Percentiles rank a stretch among this genome's conserved stretches.
Evolutionary conservation across 2,888 invertebrate species (phyloP).

Genomic region (Harmothoe impar): DNA sequence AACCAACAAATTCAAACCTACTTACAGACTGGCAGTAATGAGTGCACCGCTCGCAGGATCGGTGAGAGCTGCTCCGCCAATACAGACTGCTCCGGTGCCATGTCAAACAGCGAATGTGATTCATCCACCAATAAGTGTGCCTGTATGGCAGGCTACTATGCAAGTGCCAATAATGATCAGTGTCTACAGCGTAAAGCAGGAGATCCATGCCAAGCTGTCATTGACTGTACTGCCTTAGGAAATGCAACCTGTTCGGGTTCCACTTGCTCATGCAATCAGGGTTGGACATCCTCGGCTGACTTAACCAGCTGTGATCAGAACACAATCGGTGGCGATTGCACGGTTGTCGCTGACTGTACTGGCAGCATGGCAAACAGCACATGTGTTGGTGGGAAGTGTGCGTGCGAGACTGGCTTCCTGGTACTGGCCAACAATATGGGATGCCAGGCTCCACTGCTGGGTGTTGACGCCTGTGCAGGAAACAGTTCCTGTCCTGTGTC

Average conservation of each 20-base stretch:
- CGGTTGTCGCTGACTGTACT: neutral
- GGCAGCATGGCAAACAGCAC: constrained; percentile 34
- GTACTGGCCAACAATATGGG: neutral
- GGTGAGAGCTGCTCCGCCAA: neutral
- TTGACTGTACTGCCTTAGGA: neutral
- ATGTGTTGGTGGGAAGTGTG: neutral
- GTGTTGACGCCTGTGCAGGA: neutral
- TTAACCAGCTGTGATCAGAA: neutral
- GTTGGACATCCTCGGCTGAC: constrained; percentile 4
- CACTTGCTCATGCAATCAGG: constrained; percentile 2
- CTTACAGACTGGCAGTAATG: neutral
- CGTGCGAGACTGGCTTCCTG: neutral
- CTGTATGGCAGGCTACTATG: neutral
- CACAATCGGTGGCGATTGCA: neutral
- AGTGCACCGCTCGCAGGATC: neutral
- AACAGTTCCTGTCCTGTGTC: neutral
- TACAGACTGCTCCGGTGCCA: neutral
- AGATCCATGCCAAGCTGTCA: neutral
- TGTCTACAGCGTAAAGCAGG: neutral
- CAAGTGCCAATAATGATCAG: neutral
- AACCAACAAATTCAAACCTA: too few species aligned
- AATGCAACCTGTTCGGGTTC: neutral
- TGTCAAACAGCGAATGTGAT: neutral
- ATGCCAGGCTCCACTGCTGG: neutral
- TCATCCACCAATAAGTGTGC: neutral